Percentiles rank a stretch among this genome's conserved stretches.
Conservation (phyloP, 2,888 invertebrate genomes). For the Thereva nobilitata region DNA sequence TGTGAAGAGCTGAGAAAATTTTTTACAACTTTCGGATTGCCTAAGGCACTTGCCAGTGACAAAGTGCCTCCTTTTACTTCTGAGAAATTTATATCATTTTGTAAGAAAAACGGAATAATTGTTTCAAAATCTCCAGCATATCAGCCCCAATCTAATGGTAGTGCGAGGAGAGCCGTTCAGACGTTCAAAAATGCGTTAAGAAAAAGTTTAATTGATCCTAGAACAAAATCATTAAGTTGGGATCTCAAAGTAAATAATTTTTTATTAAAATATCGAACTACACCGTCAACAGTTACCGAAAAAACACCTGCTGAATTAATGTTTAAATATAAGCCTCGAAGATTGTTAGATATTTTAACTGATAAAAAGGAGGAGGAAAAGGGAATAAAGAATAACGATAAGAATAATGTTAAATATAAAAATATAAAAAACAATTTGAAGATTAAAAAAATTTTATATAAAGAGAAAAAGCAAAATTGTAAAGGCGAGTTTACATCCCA, state of each 20-base stretch:
- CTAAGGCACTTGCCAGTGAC: constrained; percentile 42
- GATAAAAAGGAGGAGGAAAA: too few species aligned
- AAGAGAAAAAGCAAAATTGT: too few species aligned
- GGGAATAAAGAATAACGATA: too few species aligned
- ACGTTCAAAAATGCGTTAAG: constrained; percentile 42
- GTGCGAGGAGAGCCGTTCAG: constrained; percentile 43
- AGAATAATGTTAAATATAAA: too few species aligned
- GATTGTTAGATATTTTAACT: neutral
- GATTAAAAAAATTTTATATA: too few species aligned
- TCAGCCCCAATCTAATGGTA: constrained; percentile 43
- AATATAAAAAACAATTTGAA: too few species aligned
- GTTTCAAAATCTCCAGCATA: constrained; percentile 37
- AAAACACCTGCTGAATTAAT: neutral
- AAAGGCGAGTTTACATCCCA: too few species aligned
- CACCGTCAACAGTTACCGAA: neutral
- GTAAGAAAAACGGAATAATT: constrained; percentile 36
- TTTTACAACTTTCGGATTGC: constrained; percentile 45
- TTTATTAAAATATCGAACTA: neutral
- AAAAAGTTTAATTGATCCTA: constrained; percentile 32
- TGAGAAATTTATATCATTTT: constrained; percentile 21
- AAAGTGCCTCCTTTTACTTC: constrained; percentile 43
- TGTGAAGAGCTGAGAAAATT: constrained; percentile 39
- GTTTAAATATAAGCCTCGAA: too few species aligned
- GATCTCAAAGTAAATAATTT: too few species aligned
- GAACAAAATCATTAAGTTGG: too few species aligned